Conservation (phyloP, 2,113 vertebrate genomes). For the Brachyhypopomus occidentalis region DNA sequence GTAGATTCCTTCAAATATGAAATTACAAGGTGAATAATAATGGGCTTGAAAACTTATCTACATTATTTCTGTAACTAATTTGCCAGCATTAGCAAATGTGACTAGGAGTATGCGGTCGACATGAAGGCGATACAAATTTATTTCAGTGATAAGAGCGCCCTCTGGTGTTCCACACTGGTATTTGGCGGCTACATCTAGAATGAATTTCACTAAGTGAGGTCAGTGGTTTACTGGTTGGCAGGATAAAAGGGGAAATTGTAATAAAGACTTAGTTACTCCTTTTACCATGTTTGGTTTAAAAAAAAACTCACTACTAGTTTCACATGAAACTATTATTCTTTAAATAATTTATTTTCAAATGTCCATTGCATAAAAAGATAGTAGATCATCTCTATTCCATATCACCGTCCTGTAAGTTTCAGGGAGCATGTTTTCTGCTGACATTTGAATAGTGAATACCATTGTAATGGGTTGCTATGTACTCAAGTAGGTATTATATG, state of each 20-base stretch:
- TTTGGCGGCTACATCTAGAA: not conserved
- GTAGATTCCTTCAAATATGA: not conserved
- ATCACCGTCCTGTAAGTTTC: not conserved
- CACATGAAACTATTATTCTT: too few species aligned
- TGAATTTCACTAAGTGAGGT: not conserved
- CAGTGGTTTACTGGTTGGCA: not conserved
- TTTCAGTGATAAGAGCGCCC: slow-evolving; percentile 30
- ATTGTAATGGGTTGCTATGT: too few species aligned
- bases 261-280: not conserved
- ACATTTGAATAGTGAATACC: too few species aligned
- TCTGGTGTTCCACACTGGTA: not conserved
- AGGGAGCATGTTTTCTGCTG: not conserved
- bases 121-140: not conserved
- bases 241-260: not conserved
- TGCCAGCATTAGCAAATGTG: too few species aligned
- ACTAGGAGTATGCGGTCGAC: not conserved
- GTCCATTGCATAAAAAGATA: not conserved
- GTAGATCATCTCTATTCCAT: too few species aligned
- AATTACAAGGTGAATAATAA: too few species aligned
- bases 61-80: not conserved
- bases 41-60: not conserved
- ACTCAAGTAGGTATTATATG: too few species aligned
- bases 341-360: not conserved
- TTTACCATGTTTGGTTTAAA: not conserved
- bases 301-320: too few species aligned